Base-by-base conservation (phyloP, 2,113 vertebrate genomes). In the Alethe diademata region DNA sequence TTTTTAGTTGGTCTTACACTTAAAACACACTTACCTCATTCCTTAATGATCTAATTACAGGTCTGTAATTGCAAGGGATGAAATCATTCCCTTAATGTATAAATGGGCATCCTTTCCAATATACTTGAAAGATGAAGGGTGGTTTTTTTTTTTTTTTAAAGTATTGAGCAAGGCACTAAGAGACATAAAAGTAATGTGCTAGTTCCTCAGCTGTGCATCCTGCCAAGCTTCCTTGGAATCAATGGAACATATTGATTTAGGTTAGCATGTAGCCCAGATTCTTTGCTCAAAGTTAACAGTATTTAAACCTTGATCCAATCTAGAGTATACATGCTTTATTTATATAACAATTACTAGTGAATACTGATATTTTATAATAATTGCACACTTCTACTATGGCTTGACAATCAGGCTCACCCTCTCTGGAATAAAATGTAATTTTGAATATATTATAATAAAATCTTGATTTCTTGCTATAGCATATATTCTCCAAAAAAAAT, bases 121-220 rank as follows among this genome's bases (percentile, higher is more conserved):
- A 26, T 62, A 48, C 54, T 82, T 81, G 65, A 91, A 93, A 67
- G 57, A 78, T 38, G 24, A 29, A 20, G 58, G 47, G 12, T 20
- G 51, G 35, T 13, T 5, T 5, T 42, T 28, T 50, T 56, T 78
- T 70, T 69, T 73, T 84, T 53, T 73, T n/a, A 8, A 96, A 87
- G 40, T 87, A 70, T 31, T 94, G 73, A 92, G 75, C 54, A 93
- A 94, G 51, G 70, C 67, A 87, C 74, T 95, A 71, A 89, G 60
- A 94, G 76, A 81, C 80, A 86, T 76, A 91, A 90, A 92, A 96
- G 93, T 87, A 96, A 94, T 89, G 33, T 91, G 80, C 57, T 95
- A 78, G 86, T 45, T 96, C 73, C 72, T 92, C 64, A 86, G 88
- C 64, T 84, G 28, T 90, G 40, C 58, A 91, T 85, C 62, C 75